phyloP scores from a whole-genome alignment of 2,888 invertebrate species.

The Leptopilina drosophilae region DNA sequence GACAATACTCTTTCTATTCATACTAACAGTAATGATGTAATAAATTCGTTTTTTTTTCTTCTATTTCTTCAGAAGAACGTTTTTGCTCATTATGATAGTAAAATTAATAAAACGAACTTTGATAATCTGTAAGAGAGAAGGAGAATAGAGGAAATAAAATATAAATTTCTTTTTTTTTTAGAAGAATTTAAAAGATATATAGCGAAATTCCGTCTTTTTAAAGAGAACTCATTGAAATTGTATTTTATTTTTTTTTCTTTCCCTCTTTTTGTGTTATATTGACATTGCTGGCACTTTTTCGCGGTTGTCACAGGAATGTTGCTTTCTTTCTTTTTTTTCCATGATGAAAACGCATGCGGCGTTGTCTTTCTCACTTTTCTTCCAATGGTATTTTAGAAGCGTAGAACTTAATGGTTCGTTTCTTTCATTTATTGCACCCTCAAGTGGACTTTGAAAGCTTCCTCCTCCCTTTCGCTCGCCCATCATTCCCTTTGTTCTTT shows the following conservation, averaged over 20 bases:
- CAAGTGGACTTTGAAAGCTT: constrained; percentile 30
- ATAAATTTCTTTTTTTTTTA: too few species aligned
- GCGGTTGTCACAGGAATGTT: constrained; percentile 8
- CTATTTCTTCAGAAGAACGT: not conserved
- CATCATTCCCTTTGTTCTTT: constrained; percentile 23
- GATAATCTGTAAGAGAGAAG: not conserved
- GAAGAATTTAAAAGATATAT: constrained; percentile 5
- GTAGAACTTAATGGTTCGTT: constrained; percentile 38
- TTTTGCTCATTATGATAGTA: not conserved
- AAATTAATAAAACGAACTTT: not conserved
- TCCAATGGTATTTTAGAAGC: constrained; percentile 37
- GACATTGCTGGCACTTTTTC: constrained; percentile 13
- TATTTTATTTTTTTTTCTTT: constrained; percentile 52
- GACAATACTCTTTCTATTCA: not conserved
- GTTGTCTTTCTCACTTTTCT: constrained; percentile 6
- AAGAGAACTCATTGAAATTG: constrained; percentile 54
- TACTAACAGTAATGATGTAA: not conserved
- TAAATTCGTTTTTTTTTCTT: not conserved
- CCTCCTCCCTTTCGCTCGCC: not conserved
- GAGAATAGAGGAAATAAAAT: not conserved
- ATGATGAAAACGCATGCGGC: not conserved
- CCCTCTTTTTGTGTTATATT: not conserved
- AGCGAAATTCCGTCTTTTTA: constrained; percentile 35
- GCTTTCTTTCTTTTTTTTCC: not conserved
- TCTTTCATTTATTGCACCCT: constrained; percentile 39